Evolutionary conservation across 2,888 invertebrate species (phyloP).

Genomic region (Caenorhabditis sp.): DNA sequence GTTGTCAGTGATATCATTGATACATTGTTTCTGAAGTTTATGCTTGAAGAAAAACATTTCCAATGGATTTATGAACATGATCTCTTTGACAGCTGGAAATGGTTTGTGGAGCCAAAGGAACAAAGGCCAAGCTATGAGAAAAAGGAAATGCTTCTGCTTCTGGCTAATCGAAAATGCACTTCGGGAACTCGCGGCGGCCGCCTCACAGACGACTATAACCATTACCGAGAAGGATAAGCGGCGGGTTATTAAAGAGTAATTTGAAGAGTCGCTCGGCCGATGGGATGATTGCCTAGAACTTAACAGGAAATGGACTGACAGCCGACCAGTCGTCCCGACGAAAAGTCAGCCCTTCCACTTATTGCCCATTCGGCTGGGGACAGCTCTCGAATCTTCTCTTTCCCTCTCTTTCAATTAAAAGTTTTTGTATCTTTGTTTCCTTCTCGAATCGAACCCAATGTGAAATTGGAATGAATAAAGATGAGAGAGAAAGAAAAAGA

Average conservation of each 20-base stretch:
- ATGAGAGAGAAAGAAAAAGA: constrained; percentile 1
- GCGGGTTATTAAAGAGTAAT: constrained; percentile 52
- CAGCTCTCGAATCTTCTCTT: constrained; percentile 17
- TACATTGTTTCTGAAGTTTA: constrained; percentile 4
- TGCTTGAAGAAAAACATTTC: neutral
- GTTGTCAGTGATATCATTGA: constrained; percentile 36
- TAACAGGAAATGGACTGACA: neutral
- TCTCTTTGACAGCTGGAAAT: constrained; percentile 6
- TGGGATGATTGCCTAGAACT: constrained; percentile 27
- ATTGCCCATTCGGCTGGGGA: constrained; percentile 31
- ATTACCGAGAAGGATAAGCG: constrained; percentile 36
- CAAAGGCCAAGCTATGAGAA: neutral
- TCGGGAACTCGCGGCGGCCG: neutral
- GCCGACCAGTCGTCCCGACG: too few species aligned
- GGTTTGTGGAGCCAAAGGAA: neutral
- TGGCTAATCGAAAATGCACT: too few species aligned
- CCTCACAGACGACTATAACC: constrained; percentile 33
- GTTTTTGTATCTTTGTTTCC: constrained; percentile 1
- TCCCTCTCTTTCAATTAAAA: constrained; percentile 33
- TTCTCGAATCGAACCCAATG: neutral
- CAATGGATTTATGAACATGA: neutral
- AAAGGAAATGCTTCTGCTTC: too few species aligned
- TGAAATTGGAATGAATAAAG: constrained; percentile 2
- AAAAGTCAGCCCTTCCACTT: constrained; percentile 15
- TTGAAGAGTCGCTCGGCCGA: constrained; percentile 14